Conservation (phyloP, 2,888 invertebrate species). For the Masnerella sp. region DNA sequence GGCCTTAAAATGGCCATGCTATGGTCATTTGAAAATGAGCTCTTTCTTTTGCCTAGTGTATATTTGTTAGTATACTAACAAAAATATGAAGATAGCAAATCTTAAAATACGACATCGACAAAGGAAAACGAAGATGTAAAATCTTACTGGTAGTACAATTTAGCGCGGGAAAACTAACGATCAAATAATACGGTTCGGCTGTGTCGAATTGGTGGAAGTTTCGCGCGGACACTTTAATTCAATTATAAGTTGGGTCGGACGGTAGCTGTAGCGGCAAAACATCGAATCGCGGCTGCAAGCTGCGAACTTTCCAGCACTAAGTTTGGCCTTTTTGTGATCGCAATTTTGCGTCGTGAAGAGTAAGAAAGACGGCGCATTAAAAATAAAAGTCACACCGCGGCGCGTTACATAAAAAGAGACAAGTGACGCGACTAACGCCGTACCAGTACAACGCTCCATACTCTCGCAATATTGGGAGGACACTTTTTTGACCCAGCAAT, state of each 20-base stretch:
- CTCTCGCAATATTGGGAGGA: slow-evolving; percentile 26
- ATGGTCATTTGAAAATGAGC: too few species aligned
- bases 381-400: slow-evolving; percentile 18
- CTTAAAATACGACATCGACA: too few species aligned
- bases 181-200: slow-evolving; percentile 25
- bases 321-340: slow-evolving; percentile 47
- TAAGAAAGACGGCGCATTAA: slow-evolving; percentile 14
- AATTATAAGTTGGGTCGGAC: slow-evolving; percentile 59
- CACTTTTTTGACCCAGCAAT: slow-evolving; percentile 34
- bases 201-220: too few species aligned
- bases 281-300: slow-evolving; percentile 46
- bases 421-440: slow-evolving; percentile 5
- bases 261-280: slow-evolving; percentile 52
- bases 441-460: slow-evolving; percentile 13
- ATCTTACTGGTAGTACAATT: background rate
- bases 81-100: too few species aligned
- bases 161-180: slow-evolving; percentile 19
- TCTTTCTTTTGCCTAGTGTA: too few species aligned
- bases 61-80: too few species aligned
- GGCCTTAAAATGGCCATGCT: too few species aligned
- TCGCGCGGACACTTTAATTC: slow-evolving; percentile 55
- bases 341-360: slow-evolving; percentile 42
- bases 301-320: slow-evolving; percentile 45
- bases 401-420: slow-evolving; percentile 32
- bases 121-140: too few species aligned